Conservation (phyloP, 2,113 vertebrate species). For the Orycteropus afer region DNA sequence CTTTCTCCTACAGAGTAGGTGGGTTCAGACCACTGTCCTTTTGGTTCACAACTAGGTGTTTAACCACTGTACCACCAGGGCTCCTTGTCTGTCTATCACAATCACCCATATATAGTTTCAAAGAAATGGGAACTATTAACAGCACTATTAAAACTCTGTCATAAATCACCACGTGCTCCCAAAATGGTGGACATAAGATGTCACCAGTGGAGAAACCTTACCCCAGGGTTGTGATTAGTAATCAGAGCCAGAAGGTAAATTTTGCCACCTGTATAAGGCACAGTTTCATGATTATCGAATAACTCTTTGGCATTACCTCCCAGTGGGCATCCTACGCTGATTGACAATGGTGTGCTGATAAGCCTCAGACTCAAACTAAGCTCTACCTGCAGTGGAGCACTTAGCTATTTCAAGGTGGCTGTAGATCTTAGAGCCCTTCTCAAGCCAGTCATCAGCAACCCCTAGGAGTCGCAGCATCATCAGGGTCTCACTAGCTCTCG, state of each 20-base stretch:
- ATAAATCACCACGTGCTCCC: not conserved
- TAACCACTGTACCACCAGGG: no score
- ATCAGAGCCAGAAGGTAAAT: not conserved
- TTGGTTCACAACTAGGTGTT: no score
- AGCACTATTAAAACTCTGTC: not conserved
- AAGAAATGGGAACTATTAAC: not conserved
- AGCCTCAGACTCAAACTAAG: not conserved
- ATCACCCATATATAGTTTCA: not conserved
- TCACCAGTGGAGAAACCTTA: not conserved
- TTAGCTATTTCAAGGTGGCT: not conserved
- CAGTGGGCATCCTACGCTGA: not conserved
- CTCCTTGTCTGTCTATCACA: not conserved
- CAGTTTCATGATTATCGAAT: not conserved
- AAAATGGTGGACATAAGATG: no score
- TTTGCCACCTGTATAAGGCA: not conserved
- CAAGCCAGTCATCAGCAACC: no score
- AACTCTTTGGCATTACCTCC: not conserved
- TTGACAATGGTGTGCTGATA: not conserved
- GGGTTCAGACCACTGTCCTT: no score
- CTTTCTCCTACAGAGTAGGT: no score
- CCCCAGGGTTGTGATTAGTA: not conserved
- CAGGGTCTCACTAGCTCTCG: not conserved
- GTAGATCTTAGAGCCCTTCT: not conserved
- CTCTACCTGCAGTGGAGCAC: not conserved
- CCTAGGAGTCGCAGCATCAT: not conserved